phyloP scores from a whole-genome alignment of 1,140 invertebrate species.

The Neodiprion lecontei region DNA sequence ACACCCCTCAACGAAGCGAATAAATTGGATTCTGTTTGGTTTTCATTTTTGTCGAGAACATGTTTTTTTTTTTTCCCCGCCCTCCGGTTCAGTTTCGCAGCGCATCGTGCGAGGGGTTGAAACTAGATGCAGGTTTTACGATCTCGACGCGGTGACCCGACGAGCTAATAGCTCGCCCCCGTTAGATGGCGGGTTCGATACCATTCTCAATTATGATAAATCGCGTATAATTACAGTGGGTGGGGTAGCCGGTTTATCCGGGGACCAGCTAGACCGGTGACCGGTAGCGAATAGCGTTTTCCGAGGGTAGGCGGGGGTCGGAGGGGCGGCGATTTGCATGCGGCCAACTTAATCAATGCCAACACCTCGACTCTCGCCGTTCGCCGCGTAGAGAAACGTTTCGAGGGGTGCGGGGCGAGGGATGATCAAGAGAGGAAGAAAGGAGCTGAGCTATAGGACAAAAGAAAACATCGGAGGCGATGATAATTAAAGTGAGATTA shows the following conservation, averaged over 20 bases:
- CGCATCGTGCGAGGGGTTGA: neutral
- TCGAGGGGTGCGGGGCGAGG: conserved; percentile 9
- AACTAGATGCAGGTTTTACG: too few relatives aligned
- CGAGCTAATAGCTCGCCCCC: neutral
- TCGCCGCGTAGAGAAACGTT: conserved; percentile 2
- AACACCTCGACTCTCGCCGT: conserved; percentile 37
- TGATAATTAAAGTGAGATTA: conserved; percentile 22
- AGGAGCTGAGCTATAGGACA: too few relatives aligned
- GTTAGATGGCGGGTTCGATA: conserved; percentile 38
- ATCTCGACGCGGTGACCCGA: conserved; percentile 23
- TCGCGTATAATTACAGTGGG: conserved; percentile 42
- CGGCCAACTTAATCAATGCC: conserved; percentile 51
- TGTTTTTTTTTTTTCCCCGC: too few relatives aligned
- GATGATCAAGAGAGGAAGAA: too few relatives aligned
- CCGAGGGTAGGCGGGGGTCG: conserved; percentile 21
- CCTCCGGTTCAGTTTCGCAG: conserved; percentile 25
- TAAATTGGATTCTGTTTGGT: too few relatives aligned
- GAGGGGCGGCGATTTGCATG: conserved; percentile 46
- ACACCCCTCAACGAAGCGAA: too few relatives aligned
- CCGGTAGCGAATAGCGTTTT: too few relatives aligned
- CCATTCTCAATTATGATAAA: conserved; percentile 47
- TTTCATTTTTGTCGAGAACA: too few relatives aligned
- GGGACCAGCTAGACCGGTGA: too few relatives aligned
- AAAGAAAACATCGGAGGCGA: conserved; percentile 24
- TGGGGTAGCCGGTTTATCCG: conserved; percentile 22